Conservation (phyloP, 2,888 invertebrate species). For the Lochmaea capreae region DNA sequence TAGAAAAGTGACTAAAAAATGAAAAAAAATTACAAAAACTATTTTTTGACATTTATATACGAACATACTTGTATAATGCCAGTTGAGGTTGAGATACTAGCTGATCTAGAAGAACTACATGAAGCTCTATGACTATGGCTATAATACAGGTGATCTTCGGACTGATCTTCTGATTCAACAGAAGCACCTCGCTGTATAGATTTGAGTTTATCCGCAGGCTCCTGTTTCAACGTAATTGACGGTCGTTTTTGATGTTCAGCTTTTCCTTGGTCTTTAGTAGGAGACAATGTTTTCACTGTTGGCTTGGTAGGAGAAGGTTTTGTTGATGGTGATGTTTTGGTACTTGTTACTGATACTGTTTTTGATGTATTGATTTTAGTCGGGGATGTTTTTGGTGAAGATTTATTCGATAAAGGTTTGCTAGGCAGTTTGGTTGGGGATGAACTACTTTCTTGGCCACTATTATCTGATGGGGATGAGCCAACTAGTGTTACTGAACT, state of each 20-base stretch:
- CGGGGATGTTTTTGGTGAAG: slow-evolving; percentile 24
- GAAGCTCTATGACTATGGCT: slow-evolving; percentile 58
- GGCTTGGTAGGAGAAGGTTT: slow-evolving; percentile 40
- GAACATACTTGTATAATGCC: slow-evolving; percentile 58
- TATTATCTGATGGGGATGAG: slow-evolving; percentile 67
- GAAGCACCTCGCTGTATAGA: slow-evolving; percentile 46
- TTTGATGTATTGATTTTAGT: slow-evolving; percentile 22
- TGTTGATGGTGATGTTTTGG: slow-evolving; percentile 43
- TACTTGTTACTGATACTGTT: background rate
- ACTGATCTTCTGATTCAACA: slow-evolving; percentile 48
- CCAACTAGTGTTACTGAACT: slow-evolving; percentile 81
- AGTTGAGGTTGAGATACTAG: slow-evolving; percentile 60
- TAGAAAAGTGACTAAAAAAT: slow-evolving; percentile 53
- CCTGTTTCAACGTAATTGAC: slow-evolving; percentile 41
- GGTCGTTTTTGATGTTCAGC: slow-evolving; percentile 41
- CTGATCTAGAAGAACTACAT: slow-evolving; percentile 61
- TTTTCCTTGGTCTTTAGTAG: slow-evolving; percentile 37
- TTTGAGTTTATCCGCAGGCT: slow-evolving; percentile 41
- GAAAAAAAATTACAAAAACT: slow-evolving; percentile 1
- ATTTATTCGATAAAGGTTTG: slow-evolving; percentile 21
- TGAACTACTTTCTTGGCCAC: slow-evolving; percentile 40
- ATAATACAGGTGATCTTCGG: slow-evolving; percentile 48
- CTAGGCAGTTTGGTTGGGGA: slow-evolving; percentile 28
- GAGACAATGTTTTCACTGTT: slow-evolving; percentile 33
- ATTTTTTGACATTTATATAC: background rate